Base-by-base conservation (phyloP, 2,888 invertebrate species). In the Nomada ferruginata region DNA sequence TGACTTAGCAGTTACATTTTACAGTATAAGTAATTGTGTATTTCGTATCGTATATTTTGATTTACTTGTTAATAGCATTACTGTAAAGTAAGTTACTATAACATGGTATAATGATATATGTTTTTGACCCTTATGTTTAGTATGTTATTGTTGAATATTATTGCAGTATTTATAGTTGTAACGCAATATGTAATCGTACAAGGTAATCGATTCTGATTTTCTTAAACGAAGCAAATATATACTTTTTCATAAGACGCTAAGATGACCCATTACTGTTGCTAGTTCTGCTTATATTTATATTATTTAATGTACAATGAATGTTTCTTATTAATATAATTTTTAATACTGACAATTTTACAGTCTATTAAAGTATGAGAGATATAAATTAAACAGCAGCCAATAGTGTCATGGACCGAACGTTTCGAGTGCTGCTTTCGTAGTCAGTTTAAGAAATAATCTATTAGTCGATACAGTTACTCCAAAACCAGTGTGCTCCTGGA, bases 401-500 rank as follows among this genome's bases (percentile, higher is more conserved):
- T 85, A 42, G 63, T 85, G 79, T 86, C 87, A 77, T 86, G 82
- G 82, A 61, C 26, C 23, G 13, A 60, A 70, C 47, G 26, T 77
- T 80, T 36, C 42, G 36, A 44, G 1, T 76, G 70, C 79, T 84
- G 77, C 47, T 52, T 69, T 42, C 26, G 52, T 57, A n/a, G 10
- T 50, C 3, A 68, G 29, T n/a, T 47, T 47, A n/a, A 20, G 36
- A n/a, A 60, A 29, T 36, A 23, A n/a, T 44, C 26, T 26, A n/a
- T 81, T 89, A 93, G 71, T 92, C 90, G 50, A 93, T 91, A 76
- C 92, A 93, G 77, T 92, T 90, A 79, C 90, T 92, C 91, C 93
- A 94, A 82, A 93, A 94, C 94, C 94, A 94, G 75, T 94, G 94
- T 2, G 93, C 92, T 15, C 93, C 94, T 11, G 93, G 90, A 80